Evolutionary conservation across 1,140 invertebrate genomes (phyloP), one percentile per base, ranked within the genome.

Genomic region (Lasioglossum baleicum): DNA sequence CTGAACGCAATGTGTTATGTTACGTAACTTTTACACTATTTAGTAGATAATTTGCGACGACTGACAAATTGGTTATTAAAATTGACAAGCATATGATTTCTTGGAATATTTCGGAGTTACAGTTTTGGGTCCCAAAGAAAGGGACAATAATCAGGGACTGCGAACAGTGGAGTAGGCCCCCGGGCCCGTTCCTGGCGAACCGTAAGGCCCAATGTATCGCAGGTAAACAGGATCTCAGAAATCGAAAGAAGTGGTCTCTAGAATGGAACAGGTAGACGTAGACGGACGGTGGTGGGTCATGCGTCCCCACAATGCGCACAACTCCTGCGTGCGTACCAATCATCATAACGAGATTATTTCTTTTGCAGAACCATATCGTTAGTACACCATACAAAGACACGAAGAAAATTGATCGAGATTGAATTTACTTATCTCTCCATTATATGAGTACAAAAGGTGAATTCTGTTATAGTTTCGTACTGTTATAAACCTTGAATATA

Each of bases 191-290:
- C 42, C 44, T 70, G 35, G 42, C 40, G 65, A 42, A 48, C n/a
- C 66, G 72, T 89, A 84, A 90, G 89, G 85, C 88, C 90, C 90
- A 89, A 51, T 64, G 76, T 82, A 83, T 83, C 72, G 83, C 83
- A 86, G 80, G 81, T 84, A 76, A 90, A 60, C 86, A 91, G 89
- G 88, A 68, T 82, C 73, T 65, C 83, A 90, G 83, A 78, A 89
- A 77, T 13, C 17, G 22, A 67, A 86, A 67, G 81, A 86, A 77
- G 71, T 84, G 63, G 81, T 35, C 75, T 71, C 64, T 64, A 13
- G 68, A 72, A 66, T 60, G 69, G 63, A 75, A 71, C 70, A 87
- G 68, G 70, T 83, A 78, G 75, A 68, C 15, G 75, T 26, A 26
- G 26, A 26, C 26, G 26, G 26, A 26, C 26, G 68, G 53, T 5